These are phyloP conservation scores for Pogoniulus pusillus DNA, from an alignment of 2,797 vertebrate genomes.

Conservation along the genomic window DNA sequence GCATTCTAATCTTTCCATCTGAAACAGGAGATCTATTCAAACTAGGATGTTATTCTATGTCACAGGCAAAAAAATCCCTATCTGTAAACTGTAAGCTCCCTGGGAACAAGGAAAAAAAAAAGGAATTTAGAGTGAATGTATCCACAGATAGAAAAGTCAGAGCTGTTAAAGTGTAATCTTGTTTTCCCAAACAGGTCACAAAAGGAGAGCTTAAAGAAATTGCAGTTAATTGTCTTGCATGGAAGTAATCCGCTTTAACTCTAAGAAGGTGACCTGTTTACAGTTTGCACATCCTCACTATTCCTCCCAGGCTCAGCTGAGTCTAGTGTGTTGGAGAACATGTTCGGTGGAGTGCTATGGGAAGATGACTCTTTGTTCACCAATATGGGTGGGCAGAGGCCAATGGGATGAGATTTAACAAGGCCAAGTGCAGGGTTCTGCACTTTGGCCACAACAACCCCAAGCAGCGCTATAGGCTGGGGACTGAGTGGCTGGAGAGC, in stretches of 20 bases:
- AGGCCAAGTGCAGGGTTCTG: no score
- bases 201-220: neutral
- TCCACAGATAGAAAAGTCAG: neutral
- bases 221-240: neutral
- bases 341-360: no score
- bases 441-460: no score
- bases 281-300: neutral
- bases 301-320: neutral
- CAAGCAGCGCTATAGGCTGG: no score
- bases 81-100: neutral
- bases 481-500: no score
- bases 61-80: neutral
- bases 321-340: no score
- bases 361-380: no score
- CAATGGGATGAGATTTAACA: no score
- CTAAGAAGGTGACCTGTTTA: constrained; percentile 13
- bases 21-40: neutral
- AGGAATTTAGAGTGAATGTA: neutral
- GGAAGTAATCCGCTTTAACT: neutral
- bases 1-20: constrained; percentile 12
- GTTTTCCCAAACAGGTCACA: neutral
- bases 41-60: neutral
- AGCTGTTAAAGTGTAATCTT: neutral
- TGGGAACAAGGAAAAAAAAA: neutral
- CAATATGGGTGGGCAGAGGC: no score